Evolutionary conservation across 1,140 invertebrate species (phyloP).

Genomic region (Octopus bimaculoides): DNA sequence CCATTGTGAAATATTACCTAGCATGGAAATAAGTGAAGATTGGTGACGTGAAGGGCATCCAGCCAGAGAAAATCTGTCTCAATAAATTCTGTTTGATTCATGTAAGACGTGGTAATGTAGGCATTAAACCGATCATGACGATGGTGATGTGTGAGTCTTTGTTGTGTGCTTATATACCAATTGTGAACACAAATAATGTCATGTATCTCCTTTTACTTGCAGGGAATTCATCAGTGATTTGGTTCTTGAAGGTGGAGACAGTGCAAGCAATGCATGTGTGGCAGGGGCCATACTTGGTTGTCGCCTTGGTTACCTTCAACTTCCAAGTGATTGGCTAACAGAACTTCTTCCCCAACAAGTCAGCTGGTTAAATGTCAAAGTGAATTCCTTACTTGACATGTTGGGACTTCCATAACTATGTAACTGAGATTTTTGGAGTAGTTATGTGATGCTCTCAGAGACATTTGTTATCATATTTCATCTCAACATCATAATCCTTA

Average conservation of each 20-base stretch:
- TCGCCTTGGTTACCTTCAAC: slow-evolving; percentile 44
- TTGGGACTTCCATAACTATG: slow-evolving; percentile 52
- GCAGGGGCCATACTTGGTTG: slow-evolving; percentile 53
- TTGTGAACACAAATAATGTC: too few relatives aligned
- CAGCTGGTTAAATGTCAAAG: slow-evolving; percentile 50
- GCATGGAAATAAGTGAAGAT: too few relatives aligned
- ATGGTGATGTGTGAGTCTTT: too few relatives aligned
- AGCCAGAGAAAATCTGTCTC: too few relatives aligned
- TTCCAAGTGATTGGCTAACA: slow-evolving; percentile 47
- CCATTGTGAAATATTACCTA: too few relatives aligned
- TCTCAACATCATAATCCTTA: too few relatives aligned
- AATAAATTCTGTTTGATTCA: too few relatives aligned
- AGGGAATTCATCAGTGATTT: slow-evolving; percentile 46
- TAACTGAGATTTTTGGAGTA: background rate
- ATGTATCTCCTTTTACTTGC: slow-evolving; percentile 15
- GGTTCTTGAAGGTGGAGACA: slow-evolving; percentile 51
- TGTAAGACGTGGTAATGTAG: too few relatives aligned
- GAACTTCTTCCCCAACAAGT: slow-evolving; percentile 44
- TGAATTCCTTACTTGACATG: slow-evolving; percentile 55
- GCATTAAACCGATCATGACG: too few relatives aligned
- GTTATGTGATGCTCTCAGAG: background rate
- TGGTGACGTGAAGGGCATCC: too few relatives aligned
- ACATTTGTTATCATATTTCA: background rate
- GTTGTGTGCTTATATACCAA: too few relatives aligned
- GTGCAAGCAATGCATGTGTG: slow-evolving; percentile 52